Base-by-base conservation (phyloP, 2,888 invertebrate species). In the Terebella lapidaria region DNA sequence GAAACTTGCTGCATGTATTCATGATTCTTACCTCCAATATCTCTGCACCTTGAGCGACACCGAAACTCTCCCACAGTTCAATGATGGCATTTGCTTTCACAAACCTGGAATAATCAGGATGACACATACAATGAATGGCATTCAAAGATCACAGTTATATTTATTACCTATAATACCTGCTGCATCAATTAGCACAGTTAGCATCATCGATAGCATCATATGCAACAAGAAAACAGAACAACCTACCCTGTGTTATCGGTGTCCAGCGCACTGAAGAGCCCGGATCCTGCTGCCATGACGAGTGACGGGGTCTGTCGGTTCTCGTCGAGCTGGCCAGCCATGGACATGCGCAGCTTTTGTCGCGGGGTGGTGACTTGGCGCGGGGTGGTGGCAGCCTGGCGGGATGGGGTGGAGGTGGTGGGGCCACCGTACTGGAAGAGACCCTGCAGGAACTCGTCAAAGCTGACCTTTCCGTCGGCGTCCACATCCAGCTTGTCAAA, bases 401-500 rank as follows among this genome's bases (percentile, higher is more conserved):
- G 57, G 27, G 25, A 29, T 53, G 62, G 45, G 25, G 56, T 5
- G 54, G 62, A 29, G 20, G 56, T 5, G 5, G 54, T 25, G 29
- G 58, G 54, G 51, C 62, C 54, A 28, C 67, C 67, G 72, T 84
- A 83, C 71, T 85, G 84, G 72, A 88, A 84, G 46, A 87, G 81
- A 4, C 78, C 79, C 60, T 84, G 83, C 28, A 87, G 76, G 70
- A 89, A 86, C 73, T 88, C 87, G 63, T 86, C 84, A 71, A 88
- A 86, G 68, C 85, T 86, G 60, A 88, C 87, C 67, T 83, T 82
- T 25, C 86, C 86, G 73, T 88, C 86, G 59, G 83, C 83, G 72
- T 87, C 86, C 54, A 84, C 79, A 69, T 86, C 86, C 52, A 88
- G 79, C 71, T 87, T 87, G 62, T 85, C 85, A 72, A 88, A 88